Base-by-base conservation (phyloP, 2,888 invertebrate species). In the Ctenicera cuprea region DNA sequence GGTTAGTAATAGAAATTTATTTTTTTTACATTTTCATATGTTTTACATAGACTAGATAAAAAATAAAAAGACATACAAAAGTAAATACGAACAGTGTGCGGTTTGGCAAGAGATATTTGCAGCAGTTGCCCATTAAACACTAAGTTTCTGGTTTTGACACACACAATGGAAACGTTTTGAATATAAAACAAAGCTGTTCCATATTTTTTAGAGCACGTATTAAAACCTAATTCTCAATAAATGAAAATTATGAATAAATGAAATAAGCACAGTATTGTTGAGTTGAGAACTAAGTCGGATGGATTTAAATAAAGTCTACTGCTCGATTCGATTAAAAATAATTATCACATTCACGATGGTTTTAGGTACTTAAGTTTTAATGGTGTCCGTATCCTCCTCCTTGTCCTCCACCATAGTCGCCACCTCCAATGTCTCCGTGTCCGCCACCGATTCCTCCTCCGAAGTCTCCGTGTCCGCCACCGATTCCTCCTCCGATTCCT, bases 371-470 rank as follows among this genome's bases (percentile, higher is more conserved):
- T 43, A 14, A 3, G 16, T 43, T 16, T 45, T 33, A 33, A 33
- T 33, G 33, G 7, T 33, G 33, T 38, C 38, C 38, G 12, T 38
- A 12, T 18, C 20, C 22, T 16, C 18, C 57, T 14, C 8, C 8
- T 3, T 14, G 11, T 9, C 52, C 52, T 20, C 59, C 62, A 62
- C 20, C 43, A 11, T 2, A 26, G 2, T 18, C 16, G 9, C 64
- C 64, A 50, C 65, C 65, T 1, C 65, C 65, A 2, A 65, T 26
- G 3, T 14, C 52, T 33, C 65, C 65, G 20, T 33, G 16, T 61
- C 66, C 66, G 16, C 61, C 57, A 12, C 43, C 67, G 22, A 33
- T 3, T 14, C 67, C 67, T 8, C 67, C 67, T 14, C 67, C 33
- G 1, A n/a, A n/a, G 16, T 37, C 59, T 2, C 11, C 11, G 16